These are phyloP conservation scores for Danionella dracula DNA, from an alignment of 2,797 vertebrate genomes.

Conservation along the genomic window DNA sequence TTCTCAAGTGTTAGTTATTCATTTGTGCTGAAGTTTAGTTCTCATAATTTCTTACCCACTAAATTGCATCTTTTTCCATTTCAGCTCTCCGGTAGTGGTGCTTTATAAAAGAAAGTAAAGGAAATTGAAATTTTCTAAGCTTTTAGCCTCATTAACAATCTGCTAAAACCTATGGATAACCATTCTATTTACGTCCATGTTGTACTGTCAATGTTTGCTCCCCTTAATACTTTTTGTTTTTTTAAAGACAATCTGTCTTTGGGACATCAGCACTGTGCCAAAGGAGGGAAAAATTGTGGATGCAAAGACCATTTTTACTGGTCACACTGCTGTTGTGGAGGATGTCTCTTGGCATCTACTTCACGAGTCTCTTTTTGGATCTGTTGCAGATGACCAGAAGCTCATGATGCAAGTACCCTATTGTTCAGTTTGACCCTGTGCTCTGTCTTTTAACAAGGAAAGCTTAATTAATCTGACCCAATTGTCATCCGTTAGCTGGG, in stretches of 20 bases:
- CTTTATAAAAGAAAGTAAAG: too few relatives aligned
- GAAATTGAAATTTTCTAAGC: too few relatives aligned
- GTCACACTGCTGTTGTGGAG: constrained; percentile 94
- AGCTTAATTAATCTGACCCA: background rate
- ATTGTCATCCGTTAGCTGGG: constrained; percentile 76
- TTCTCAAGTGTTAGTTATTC: too few relatives aligned
- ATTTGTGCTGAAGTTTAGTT: too few relatives aligned
- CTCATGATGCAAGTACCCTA: constrained; percentile 86
- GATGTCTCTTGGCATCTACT: constrained; percentile 96
- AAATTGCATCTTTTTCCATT: too few relatives aligned
- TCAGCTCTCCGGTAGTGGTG: too few relatives aligned
- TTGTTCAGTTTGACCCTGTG: background rate
- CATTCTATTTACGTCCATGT: too few relatives aligned
- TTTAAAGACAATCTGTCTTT: constrained; percentile 89
- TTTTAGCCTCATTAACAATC: too few relatives aligned
- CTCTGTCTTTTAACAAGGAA: background rate
- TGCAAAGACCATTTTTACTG: constrained; percentile 97
- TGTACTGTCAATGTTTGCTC: too few relatives aligned
- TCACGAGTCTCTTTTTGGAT: constrained; percentile 93
- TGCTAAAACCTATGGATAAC: too few relatives aligned
- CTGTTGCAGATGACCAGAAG: constrained; percentile 95
- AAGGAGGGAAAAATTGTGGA: constrained; percentile 97
- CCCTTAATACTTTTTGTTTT: too few relatives aligned
- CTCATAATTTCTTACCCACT: too few relatives aligned
- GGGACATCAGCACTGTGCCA: constrained; percentile 95